Conservation (phyloP, 2,888 invertebrate species). For the Drosophila neotestacea region DNA sequence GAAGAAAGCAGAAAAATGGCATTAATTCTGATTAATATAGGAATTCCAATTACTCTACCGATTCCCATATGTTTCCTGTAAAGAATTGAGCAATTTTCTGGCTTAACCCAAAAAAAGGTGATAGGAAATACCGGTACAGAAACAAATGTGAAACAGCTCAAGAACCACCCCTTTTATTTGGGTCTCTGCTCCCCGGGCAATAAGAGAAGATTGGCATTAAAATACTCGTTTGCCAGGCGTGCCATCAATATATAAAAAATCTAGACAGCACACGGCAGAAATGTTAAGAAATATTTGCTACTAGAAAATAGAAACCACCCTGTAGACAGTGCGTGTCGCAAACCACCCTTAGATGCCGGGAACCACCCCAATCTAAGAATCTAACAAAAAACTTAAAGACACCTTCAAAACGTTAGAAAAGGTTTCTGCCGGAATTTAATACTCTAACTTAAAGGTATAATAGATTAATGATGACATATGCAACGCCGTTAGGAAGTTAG, state of each 20-base stretch:
- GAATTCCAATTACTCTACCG: background rate
- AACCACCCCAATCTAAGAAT: conserved; percentile 61
- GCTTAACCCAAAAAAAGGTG: conserved; percentile 31
- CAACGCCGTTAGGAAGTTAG: background rate
- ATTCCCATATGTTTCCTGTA: background rate
- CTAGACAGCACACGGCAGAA: conserved; percentile 43
- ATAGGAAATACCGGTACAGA: conserved; percentile 42
- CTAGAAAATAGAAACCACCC: conserved; percentile 58
- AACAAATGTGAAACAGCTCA: conserved; percentile 17
- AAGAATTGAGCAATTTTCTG: conserved; percentile 55
- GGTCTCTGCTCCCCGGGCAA: conserved; percentile 10
- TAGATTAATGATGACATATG: background rate
- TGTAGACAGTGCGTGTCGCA: conserved; percentile 28
- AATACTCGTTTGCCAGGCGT: conserved; percentile 57
- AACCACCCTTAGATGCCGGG: conserved; percentile 60
- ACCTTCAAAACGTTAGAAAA: conserved; percentile 36
- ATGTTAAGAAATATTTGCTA: conserved; percentile 41
- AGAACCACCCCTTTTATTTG: conserved; percentile 49
- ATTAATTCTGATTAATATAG: conserved; percentile 9
- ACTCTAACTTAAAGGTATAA: background rate
- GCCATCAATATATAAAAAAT: conserved; percentile 66
- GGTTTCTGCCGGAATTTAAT: conserved; percentile 12
- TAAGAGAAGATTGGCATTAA: conserved; percentile 47
- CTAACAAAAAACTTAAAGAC: conserved; percentile 49
- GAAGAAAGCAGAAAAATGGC: background rate